phyloP scores from a whole-genome alignment of 2,797 vertebrate genomes.

The Eulemur coronatus region DNA sequence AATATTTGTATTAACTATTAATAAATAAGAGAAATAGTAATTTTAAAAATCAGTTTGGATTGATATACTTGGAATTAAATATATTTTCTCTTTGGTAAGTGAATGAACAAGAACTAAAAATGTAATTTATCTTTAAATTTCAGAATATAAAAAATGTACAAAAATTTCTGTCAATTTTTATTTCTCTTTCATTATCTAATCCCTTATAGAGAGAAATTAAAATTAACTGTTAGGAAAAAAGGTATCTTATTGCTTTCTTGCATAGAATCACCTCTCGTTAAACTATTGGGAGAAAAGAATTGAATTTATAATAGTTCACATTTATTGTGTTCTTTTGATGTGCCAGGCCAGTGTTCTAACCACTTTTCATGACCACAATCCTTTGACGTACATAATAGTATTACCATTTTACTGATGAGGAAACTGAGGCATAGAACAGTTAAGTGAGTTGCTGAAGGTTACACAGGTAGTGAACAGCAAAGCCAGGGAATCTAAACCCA shows the following conservation, averaged over 20 bases:
- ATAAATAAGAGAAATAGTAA: constrained; percentile 11
- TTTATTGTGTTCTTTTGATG: constrained; percentile 31
- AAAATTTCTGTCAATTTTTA: background rate
- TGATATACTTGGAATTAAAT: background rate
- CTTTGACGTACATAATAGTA: background rate
- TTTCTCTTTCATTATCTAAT: background rate
- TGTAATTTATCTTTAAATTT: constrained; percentile 36
- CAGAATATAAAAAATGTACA: constrained; percentile 24
- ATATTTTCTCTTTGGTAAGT: constrained; percentile 35
- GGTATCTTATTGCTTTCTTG: constrained; percentile 6
- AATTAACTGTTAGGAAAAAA: background rate
- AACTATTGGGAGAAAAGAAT: background rate
- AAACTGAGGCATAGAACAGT: background rate
- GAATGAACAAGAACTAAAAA: constrained; percentile 24
- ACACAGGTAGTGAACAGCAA: background rate
- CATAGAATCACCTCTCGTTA: constrained; percentile 23
- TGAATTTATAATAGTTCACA: background rate
- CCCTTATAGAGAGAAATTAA: constrained; percentile 27
- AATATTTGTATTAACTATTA: background rate
- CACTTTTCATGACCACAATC: background rate
- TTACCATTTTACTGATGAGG: constrained; percentile 10
- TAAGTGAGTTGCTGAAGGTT: background rate
- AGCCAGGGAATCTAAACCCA: background rate
- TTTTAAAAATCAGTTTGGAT: constrained; percentile 17
- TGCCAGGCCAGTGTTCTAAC: constrained; percentile 14